Evolutionary conservation across 30 jellyfish, hydroid and myxozoan species (phyloP).

Genomic region (Hydractinia symbiolongicarpus): DNA sequence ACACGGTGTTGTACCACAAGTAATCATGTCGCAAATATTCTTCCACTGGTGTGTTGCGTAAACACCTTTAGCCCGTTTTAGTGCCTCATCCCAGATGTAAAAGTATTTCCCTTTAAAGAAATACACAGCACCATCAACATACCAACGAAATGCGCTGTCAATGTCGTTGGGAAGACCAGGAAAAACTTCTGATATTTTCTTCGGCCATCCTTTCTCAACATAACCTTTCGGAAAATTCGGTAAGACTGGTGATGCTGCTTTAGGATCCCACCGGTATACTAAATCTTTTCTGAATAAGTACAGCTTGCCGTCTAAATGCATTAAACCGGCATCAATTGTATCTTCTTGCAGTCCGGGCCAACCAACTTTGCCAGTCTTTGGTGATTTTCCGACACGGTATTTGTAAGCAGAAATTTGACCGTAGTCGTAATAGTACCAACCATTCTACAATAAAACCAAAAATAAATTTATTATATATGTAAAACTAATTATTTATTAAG

Average conservation of each 20-base stretch:
- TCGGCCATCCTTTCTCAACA: conserved; percentile 37
- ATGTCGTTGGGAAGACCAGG: conserved; percentile 45
- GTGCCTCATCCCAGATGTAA: conserved; percentile 20
- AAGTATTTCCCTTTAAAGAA: conserved; percentile 29
- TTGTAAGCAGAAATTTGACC: no score
- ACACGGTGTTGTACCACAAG: conserved; percentile 9
- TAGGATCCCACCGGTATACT: conserved; percentile 32
- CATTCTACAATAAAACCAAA: no score
- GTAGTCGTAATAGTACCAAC: no score
- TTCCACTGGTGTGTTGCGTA: conserved; percentile 28
- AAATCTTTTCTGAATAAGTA: conserved; percentile 21
- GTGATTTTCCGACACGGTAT: no score
- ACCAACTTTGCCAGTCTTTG: conserved; percentile 14
- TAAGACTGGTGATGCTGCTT: conserved; percentile 7
- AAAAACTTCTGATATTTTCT: conserved; percentile 27
- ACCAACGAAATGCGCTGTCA: conserved; percentile 44
- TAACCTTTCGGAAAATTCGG: conserved; percentile 23
- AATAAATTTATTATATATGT: no score
- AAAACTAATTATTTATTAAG: no score
- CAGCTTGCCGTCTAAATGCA: conserved; percentile 20
- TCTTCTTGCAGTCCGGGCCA: conserved; percentile 29
- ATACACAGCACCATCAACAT: conserved; percentile 27
- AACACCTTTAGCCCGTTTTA: conserved; percentile 20
- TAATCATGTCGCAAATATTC: conserved; percentile 17
- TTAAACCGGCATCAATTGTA: conserved; percentile 33